Evolutionary conservation across 2,888 invertebrate genomes (phyloP), one percentile per base, ranked within the genome.

Genomic region (Chaetogeoica ovagalla): DNA sequence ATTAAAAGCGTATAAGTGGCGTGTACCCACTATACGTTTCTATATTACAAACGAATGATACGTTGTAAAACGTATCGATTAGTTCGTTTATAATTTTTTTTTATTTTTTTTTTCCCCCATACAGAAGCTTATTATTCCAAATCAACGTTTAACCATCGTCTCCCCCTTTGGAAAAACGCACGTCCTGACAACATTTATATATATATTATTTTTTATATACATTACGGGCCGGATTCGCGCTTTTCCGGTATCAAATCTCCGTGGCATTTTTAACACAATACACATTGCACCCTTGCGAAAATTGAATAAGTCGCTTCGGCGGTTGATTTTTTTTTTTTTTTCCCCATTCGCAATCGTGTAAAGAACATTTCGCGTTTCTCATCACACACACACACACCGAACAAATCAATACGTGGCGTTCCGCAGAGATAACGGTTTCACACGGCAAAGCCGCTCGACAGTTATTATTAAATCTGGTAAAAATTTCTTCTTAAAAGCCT

Each of bases 381-480:
- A 57, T 30, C 30, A 30, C 30, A 30, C 30, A 30, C 30, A 30
- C 30, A 30, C 30, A 30, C 30, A 30, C 30, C 30, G 30, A 59
- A 65, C 79, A 65, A 79, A 79, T 79, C 79, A 79, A 79, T 79
- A 79, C 30, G 30, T 71, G 19, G 73, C 66, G 66, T 75, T 57
- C 39, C 8, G 30, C 30, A 19, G 79, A 79, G 79, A 79, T 79
- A 79, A 79, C 79, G 39, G 43, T n/a, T 63, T 63, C 63, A 62
- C 76, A 57, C 65, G 66, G 65, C 39, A 66, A 65, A 75, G 75
- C 65, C 68, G 37, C 76, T 60, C 69, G 76, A 69, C 62, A 55
- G 63, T 71, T 71, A 79, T 71, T 71, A 79, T 79, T 79, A 79
- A 79, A 79, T 79, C 79, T 79, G 79, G 70, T 63, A 71, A 79